Evolutionary conservation across 2,888 invertebrate species (phyloP).

Genomic region (Sycophila texana): DNA sequence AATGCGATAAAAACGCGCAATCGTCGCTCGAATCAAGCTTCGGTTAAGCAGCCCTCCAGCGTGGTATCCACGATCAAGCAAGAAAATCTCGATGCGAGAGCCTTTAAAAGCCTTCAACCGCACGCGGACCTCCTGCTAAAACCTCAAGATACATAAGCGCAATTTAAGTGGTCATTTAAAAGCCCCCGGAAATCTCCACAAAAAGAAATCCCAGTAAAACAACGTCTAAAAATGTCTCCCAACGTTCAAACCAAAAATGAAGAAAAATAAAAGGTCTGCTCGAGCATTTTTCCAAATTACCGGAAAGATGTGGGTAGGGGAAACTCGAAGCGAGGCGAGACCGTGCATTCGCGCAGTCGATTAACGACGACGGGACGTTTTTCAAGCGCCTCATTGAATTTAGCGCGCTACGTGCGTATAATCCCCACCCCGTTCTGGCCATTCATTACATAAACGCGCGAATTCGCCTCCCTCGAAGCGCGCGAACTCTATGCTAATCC

Average conservation of each 20-base stretch:
- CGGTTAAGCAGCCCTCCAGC: not conserved
- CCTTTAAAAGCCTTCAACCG: conserved; percentile 3
- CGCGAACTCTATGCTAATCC: conserved; percentile 35
- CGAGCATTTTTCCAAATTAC: not conserved
- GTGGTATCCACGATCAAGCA: not conserved
- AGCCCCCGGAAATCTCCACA: conserved; percentile 4
- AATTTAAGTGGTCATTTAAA: conserved; percentile 50
- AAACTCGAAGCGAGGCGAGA: not conserved
- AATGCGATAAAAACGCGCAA: conserved; percentile 15
- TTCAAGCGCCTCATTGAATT: conserved; percentile 34
- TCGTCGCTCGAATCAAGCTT: not conserved
- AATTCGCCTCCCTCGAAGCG: conserved; percentile 21
- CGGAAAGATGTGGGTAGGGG: not conserved
- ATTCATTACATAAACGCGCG: conserved; percentile 38
- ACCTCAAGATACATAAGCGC: conserved; percentile 45
- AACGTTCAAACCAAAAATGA: not conserved
- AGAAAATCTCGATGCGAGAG: conserved; percentile 19
- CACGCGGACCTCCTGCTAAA: conserved; percentile 18
- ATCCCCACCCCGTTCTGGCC: not conserved
- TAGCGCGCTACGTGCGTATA: conserved; percentile 14
- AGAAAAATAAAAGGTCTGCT: not conserved
- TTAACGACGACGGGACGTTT: conserved; percentile 18
- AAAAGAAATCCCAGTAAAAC: no score
- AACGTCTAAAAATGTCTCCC: no score
- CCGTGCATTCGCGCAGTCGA: conserved; percentile 17